Conservation (phyloP, 2,113 vertebrate genomes). For the Triplophysa rosa region DNA sequence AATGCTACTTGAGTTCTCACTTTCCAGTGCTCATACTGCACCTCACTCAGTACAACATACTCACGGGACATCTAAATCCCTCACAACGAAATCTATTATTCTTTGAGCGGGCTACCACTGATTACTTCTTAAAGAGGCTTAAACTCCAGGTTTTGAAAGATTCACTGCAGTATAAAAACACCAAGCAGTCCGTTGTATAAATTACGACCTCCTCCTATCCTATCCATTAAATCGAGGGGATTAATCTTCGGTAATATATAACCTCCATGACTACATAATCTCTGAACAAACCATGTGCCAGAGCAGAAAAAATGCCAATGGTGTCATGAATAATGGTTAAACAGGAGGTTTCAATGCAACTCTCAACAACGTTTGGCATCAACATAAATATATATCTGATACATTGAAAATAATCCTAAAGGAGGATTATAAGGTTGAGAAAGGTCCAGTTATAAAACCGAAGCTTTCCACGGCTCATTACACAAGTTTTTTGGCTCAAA, state of each 20-base stretch:
- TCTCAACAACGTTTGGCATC: neutral
- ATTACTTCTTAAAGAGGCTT: conserved; percentile 14
- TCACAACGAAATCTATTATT: neutral
- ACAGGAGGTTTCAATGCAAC: neutral
- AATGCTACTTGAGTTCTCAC: conserved; percentile 8
- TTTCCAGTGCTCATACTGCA: neutral
- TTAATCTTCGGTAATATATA: neutral
- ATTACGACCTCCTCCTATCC: neutral
- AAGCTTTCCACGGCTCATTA: conserved; percentile 14
- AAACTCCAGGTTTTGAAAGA: neutral
- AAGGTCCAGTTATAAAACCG: conserved; percentile 28
- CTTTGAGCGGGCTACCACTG: neutral
- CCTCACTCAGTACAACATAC: neutral
- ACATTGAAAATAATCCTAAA: conserved; percentile 37
- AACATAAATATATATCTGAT: conserved; percentile 5
- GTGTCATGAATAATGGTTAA: neutral
- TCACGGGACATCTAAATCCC: conserved; percentile 2
- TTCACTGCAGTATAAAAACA: neutral
- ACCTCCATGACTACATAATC: conserved; percentile 9
- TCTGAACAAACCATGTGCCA: neutral
- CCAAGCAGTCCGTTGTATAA: neutral
- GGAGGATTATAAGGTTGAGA: conserved; percentile 35
- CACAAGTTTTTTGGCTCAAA: conserved; percentile 12
- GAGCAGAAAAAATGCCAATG: neutral
- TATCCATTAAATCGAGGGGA: neutral